Evolutionary conservation across 2,888 invertebrate genomes (phyloP).

Genomic region (Spatulosminthurus flaviceps): DNA sequence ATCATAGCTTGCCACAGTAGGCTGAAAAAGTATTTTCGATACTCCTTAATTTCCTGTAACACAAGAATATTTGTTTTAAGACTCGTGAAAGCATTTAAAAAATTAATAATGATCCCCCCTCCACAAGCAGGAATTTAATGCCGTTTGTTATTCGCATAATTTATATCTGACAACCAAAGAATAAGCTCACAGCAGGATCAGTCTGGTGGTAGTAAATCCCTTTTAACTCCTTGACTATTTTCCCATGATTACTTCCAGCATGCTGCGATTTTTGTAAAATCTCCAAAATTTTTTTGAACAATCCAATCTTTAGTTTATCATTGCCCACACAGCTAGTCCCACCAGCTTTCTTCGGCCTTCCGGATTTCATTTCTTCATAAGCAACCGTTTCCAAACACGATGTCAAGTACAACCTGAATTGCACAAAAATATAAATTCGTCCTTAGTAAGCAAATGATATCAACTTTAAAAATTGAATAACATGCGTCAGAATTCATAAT

Average conservation of each 20-base stretch:
- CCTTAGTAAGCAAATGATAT: no score
- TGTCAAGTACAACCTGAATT: no score
- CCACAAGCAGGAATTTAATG: not conserved
- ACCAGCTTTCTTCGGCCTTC: no score
- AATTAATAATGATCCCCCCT: no score
- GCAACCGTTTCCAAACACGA: no score
- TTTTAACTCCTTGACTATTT: not conserved
- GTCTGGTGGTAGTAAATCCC: constrained; percentile 1
- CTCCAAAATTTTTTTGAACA: not conserved
- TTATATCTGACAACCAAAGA: not conserved
- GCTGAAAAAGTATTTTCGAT: constrained; percentile 38
- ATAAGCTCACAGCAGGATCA: constrained; percentile 23
- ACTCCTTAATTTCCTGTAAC: constrained; percentile 6
- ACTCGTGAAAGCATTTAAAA: no score
- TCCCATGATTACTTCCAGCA: not conserved
- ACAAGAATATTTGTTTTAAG: constrained; percentile 20
- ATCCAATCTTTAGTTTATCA: not conserved
- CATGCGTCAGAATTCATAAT: no score
- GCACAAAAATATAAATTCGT: no score
- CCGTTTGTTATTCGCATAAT: not conserved
- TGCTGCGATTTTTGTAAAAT: not conserved
- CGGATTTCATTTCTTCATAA: no score
- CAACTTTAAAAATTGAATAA: no score
- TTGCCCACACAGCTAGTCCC: not conserved
- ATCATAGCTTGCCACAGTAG: constrained; percentile 35